Base-by-base conservation (phyloP, 2,113 vertebrate genomes). In the Syngnathus scovelli region DNA sequence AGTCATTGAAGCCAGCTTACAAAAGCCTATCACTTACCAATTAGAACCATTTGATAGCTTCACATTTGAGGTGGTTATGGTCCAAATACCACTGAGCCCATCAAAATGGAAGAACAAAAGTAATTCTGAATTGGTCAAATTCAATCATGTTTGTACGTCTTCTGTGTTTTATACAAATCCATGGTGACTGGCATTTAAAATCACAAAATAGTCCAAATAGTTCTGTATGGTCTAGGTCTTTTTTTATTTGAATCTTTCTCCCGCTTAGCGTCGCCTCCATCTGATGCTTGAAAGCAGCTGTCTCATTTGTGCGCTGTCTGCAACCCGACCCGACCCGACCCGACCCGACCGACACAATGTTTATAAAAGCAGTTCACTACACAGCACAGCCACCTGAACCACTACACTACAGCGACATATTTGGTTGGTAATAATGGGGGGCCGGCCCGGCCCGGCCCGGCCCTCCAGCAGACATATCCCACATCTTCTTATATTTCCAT, bases 351-450 rank as follows among this genome's bases (percentile, higher is more conserved):
- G 46, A 85, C 81, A 90, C 69, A 13, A 86, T 77, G 74, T 33
- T 33, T 86, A 87, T 75, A 78, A 86, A 83, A 87, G 74, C 84
- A 81, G 67, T 86, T 86, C 72, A 91, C 85, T 85, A 83, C 85
- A 89, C 83, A 77, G 76, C 85, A 87, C 85, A 72, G 87, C 84
- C 85, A 90, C 79, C 83, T 87, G 78, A 78, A 88, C 83, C 84
- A 88, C 81, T 67, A 87, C 85, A 86, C 78, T 74, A 88, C 79
- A 76, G 83, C 74, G 71, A 86, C 78, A 89, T 78, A 76, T 80
- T 87, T 83, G 85, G 77, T 86, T 81, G 82, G 27, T 74, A 78
- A 84, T 76, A 63, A 71, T 51, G 63, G 68, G 9, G 69, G 77
- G 61, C 23, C 23, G 23, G 23, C 56, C 4, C 69, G n/a, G n/a